phyloP scores from a whole-genome alignment of 2,797 vertebrate genomes.

The Serranus cabrilla region DNA sequence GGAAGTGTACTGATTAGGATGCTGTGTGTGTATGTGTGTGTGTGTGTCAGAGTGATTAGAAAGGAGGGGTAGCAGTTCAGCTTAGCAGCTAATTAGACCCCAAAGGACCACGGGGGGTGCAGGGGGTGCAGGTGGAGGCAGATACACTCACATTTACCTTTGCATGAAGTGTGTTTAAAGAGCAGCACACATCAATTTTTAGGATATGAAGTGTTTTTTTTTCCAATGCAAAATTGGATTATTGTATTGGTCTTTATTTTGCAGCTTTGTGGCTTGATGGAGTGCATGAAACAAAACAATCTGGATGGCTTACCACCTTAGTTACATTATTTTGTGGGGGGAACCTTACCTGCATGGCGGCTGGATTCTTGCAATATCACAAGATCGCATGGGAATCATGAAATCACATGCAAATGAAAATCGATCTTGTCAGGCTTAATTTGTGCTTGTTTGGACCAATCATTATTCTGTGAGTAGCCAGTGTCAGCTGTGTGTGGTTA shows the following conservation, averaged over 20 bases:
- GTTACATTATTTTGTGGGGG: background rate
- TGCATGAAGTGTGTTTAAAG: background rate
- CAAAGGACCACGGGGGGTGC: conserved; percentile 11
- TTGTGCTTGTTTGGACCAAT: too few relatives aligned
- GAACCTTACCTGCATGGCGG: too few relatives aligned
- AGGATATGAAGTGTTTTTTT: background rate
- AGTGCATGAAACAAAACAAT: background rate
- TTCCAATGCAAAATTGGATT: background rate
- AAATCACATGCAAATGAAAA: too few relatives aligned
- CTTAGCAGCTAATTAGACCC: conserved; percentile 70
- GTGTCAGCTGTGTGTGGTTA: too few relatives aligned
- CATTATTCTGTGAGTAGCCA: too few relatives aligned
- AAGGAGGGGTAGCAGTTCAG: conserved; percentile 33
- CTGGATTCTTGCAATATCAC: too few relatives aligned
- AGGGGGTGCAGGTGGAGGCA: conserved; percentile 22
- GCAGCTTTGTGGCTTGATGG: too few relatives aligned
- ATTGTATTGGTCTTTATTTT: background rate
- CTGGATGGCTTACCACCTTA: background rate
- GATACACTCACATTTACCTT: conserved; percentile 12
- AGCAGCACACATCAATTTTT: background rate
- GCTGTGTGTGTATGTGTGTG: conserved; percentile 25
- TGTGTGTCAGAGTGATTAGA: conserved; percentile 40
- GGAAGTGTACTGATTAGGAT: conserved; percentile 53
- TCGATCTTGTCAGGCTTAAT: too few relatives aligned
- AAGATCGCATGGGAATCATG: too few relatives aligned